Evolutionary conservation across 2,113 vertebrate genomes (phyloP).

Genomic region (Bambusicola thoracicus): DNA sequence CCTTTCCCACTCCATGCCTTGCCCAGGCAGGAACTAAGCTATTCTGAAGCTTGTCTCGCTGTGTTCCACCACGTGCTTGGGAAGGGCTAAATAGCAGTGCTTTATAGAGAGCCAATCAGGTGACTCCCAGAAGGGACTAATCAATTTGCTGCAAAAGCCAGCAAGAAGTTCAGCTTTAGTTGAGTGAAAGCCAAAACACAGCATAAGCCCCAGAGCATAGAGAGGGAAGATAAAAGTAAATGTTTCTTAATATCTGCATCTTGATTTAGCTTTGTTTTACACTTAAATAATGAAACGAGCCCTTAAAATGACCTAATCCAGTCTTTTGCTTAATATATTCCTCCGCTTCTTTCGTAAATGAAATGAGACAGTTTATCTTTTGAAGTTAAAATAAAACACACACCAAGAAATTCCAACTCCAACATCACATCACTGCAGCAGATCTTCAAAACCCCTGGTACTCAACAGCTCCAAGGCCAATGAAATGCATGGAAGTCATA

Average conservation of each 20-base stretch:
- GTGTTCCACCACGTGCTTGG: accelerated
- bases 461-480: background rate
- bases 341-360: background rate
- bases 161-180: background rate
- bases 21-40: background rate
- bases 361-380: background rate
- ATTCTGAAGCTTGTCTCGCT: background rate
- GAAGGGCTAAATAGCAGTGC: background rate
- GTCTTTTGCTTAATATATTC: background rate
- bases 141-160: background rate
- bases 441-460: background rate
- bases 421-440: accelerated
- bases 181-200: background rate
- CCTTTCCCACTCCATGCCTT: background rate
- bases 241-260: background rate
- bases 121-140: background rate
- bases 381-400: background rate
- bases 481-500: accelerated
- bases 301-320: background rate
- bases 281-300: background rate
- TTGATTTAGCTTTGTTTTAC: background rate
- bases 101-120: background rate
- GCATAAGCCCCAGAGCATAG: background rate
- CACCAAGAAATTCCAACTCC: background rate
- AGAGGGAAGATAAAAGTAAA: background rate